Evolutionary conservation across 2,113 vertebrate species (phyloP).

Genomic region (Acanthochromis polyacanthus): DNA sequence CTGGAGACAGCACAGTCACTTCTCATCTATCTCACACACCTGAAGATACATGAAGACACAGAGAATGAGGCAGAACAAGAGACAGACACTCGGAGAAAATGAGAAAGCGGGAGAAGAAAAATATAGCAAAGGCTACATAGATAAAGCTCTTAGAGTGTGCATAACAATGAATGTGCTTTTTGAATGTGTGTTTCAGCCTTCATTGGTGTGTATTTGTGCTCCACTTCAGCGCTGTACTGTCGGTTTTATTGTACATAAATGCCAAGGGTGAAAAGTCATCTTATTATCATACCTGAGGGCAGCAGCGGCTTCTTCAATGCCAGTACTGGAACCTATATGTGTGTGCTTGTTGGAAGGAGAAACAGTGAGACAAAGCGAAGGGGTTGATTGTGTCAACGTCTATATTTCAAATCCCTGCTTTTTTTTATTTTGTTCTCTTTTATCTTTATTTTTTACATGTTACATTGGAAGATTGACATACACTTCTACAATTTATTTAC

Average conservation of each 20-base stretch:
- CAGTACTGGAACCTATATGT: neutral
- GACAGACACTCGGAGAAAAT: conserved; percentile 10
- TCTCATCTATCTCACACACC: conserved; percentile 71
- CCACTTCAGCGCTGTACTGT: neutral
- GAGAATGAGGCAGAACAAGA: neutral
- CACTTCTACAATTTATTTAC: neutral
- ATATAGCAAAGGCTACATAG: neutral
- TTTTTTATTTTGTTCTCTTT: too few relatives aligned
- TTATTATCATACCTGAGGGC: conserved; percentile 46
- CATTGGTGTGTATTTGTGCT: conserved; percentile 1
- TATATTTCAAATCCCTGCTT: neutral
- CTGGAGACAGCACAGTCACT: conserved; percentile 72
- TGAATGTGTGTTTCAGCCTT: conserved; percentile 18
- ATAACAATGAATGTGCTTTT: neutral
- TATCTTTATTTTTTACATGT: neutral
- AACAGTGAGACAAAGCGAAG: neutral
- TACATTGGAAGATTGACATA: neutral
- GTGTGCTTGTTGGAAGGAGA: neutral
- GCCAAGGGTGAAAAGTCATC: conserved; percentile 40
- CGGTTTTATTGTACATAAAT: conserved; percentile 31
- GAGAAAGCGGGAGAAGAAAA: conserved; percentile 1
- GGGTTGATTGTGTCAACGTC: neutral
- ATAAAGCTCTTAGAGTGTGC: neutral
- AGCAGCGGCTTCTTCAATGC: conserved; percentile 6
- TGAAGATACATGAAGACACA: conserved; percentile 35